Conservation (phyloP, 2,113 vertebrate species). For the Zeus faber region DNA sequence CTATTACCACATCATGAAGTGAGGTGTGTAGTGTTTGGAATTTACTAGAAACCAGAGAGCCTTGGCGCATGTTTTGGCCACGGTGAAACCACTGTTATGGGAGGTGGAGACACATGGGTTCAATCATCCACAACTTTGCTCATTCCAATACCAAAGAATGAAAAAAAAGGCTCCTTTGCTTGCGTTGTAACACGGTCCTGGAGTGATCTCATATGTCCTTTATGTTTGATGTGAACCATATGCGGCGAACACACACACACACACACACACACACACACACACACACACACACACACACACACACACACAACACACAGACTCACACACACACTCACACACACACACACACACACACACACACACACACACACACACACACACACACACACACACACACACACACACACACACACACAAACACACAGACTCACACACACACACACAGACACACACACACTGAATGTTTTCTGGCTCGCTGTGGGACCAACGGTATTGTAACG, state of each 20-base stretch:
- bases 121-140: constrained; percentile 33
- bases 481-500: background rate
- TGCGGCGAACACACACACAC: constrained; percentile 11
- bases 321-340: background rate
- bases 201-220: constrained; percentile 17
- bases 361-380: constrained; percentile 10
- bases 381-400: constrained; percentile 4
- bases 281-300: constrained; percentile 12
- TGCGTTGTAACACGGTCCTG: constrained; percentile 28
- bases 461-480: no score
- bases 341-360: constrained; percentile 2
- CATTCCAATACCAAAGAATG: constrained; percentile 23
- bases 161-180: background rate
- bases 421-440: background rate
- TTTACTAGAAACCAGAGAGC: constrained; percentile 22
- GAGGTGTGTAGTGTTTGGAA: constrained; percentile 18
- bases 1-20: no score
- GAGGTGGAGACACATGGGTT: constrained; percentile 42
- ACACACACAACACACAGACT: constrained; percentile 2
- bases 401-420: background rate
- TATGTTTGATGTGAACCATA: constrained; percentile 48
- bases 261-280: constrained; percentile 2
- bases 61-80: background rate
- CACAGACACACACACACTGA: background rate
- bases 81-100: background rate